Base-by-base conservation (phyloP, 1,140 invertebrate genomes). In the Nephila pilipes region DNA sequence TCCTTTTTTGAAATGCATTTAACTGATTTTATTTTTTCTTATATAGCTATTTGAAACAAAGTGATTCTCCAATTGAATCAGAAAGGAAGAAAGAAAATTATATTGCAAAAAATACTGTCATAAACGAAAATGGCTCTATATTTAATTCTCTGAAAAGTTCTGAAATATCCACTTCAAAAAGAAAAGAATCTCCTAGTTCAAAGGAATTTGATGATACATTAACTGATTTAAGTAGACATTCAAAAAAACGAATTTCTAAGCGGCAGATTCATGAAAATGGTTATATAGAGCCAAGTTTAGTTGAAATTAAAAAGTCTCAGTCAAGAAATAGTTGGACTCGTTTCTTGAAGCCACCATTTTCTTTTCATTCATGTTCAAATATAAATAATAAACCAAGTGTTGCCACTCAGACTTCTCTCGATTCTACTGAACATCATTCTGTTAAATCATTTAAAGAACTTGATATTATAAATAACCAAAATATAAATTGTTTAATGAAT, bases 271-370 rank as follows among this genome's bases (percentile, higher is more conserved):
- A 80, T 46, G 92, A 93, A 88, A 93, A 55, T 83, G 83, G 63
- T 87, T 60, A 5, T 63, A 65, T 93, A 65, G 92, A 93, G 54
- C 60, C 92, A 54, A 57, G 57, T 88, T 79, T 93, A 65, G 22
- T 83, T 32, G 92, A 93, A 63, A 93, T 93, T 81, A 93, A 93
- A 63, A 93, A 93, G 54, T 88, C 92, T 16, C 87, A 90, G 75
- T 57, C 87, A 46, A 54, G 93, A 90, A 93, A 93, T 63, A 93
- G 93, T 46, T 93, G 93, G 93, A 93, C 93, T 85, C 75, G 93
- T 14, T 93, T 93, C 60, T 58, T 93, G 29, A 93, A 93, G 60
- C 87, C 87, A 12, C 87, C 93, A 54, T 93, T 93, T 93, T 90
- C 87, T 29, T 93, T 93, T 46, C 58, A 85, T 69, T 90, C 93